These are phyloP conservation scores for Drosophila nigritarsus DNA, from an alignment of 2,888 invertebrate species.

Conservation along the genomic window DNA sequence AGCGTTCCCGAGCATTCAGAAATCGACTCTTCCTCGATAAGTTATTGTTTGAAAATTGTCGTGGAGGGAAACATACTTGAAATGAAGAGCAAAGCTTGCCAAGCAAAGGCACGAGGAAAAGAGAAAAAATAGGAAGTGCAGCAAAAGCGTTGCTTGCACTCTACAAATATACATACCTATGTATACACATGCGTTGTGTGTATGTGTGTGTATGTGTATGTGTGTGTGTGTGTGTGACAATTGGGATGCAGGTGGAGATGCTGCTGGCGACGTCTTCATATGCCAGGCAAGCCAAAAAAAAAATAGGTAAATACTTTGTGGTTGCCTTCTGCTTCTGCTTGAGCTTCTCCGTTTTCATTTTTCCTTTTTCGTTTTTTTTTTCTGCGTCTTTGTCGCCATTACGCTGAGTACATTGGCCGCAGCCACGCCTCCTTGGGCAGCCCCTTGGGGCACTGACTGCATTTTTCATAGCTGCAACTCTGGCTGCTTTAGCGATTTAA, in stretches of 20 bases:
- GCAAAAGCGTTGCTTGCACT: constrained; percentile 21
- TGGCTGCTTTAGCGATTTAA: constrained; percentile 74
- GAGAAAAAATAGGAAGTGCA: constrained; percentile 49
- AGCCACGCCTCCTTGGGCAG: constrained; percentile 27
- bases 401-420: constrained; percentile 70
- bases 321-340: constrained; percentile 34
- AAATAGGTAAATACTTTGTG: constrained; percentile 72
- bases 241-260: constrained; percentile 57
- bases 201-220: constrained; percentile 14
- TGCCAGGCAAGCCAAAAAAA: constrained; percentile 34
- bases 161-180: constrained; percentile 6
- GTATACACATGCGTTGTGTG: constrained; percentile 25
- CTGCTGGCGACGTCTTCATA: constrained; percentile 44
- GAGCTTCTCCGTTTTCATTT: constrained; percentile 3
- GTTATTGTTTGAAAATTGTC: constrained; percentile 56
- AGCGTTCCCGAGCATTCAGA: neutral
- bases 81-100: constrained; percentile 37
- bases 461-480: constrained; percentile 67
- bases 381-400: constrained; percentile 65
- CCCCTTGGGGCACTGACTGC: constrained; percentile 43
- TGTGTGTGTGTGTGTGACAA: constrained; percentile 31
- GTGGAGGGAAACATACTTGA: constrained; percentile 51
- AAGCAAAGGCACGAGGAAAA: constrained; percentile 38
- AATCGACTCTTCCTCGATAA: constrained; percentile 45
- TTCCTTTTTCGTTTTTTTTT: constrained; percentile 10